phyloP scores from a whole-genome alignment of 2,797 vertebrate species.

The Lindbergichthys nudifrons region DNA sequence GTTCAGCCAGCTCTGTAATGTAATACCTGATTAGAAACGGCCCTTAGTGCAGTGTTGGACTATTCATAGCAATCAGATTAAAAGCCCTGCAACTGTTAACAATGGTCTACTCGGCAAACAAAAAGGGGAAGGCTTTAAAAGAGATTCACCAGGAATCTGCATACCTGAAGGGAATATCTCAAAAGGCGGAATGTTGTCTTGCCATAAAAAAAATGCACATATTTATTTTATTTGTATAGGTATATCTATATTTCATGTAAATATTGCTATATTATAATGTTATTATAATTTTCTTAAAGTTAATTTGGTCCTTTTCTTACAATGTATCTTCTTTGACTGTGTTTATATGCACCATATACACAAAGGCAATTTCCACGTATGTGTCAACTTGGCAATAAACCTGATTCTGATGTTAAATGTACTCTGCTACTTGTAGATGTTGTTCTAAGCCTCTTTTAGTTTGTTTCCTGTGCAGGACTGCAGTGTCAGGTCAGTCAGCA shows the following conservation, averaged over 20 bases:
- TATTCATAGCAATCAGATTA: slow-evolving; percentile 17
- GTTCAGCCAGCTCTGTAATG: slow-evolving; percentile 44
- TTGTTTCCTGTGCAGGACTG: background rate
- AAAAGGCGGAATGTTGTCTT: background rate
- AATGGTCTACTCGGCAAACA: background rate
- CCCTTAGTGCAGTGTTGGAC: background rate
- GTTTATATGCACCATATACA: no score
- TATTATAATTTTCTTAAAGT: no score
- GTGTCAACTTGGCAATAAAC: no score
- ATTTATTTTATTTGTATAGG: no score
- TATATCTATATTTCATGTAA: no score
- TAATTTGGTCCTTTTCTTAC: no score
- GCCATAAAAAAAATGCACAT: no score
- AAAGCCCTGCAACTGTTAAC: background rate
- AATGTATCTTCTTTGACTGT: no score
- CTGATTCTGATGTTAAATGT: background rate
- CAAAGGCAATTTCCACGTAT: no score
- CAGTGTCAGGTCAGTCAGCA: background rate
- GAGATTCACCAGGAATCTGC: background rate
- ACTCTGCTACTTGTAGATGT: background rate
- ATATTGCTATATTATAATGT: no score
- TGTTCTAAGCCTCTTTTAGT: background rate
- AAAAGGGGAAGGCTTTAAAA: background rate
- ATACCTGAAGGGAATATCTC: background rate
- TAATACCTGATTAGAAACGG: slow-evolving; percentile 6